Percentiles rank a stretch among this genome's conserved stretches.
phyloP scores from a whole-genome alignment of 2,888 invertebrate genomes.

The Oithona nana region DNA sequence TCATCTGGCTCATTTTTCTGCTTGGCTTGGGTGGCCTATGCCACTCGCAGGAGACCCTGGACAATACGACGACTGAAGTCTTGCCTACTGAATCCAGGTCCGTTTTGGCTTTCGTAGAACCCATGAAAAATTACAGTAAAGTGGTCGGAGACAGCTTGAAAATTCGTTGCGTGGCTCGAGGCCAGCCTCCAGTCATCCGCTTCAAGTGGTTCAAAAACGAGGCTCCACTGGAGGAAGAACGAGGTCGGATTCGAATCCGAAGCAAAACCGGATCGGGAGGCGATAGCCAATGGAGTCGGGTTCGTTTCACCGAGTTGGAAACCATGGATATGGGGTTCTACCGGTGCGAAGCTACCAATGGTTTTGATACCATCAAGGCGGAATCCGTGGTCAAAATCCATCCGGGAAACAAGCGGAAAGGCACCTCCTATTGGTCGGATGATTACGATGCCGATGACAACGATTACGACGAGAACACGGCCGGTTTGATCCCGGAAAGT shows the following conservation, averaged over 20 bases:
- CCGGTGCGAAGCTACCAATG: conserved; percentile 38
- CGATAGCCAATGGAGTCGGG: conserved; percentile 3
- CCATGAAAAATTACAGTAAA: conserved; percentile 37
- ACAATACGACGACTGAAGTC: too few relatives aligned
- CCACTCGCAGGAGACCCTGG: background rate
- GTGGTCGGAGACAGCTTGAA: conserved; percentile 39
- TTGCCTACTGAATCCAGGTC: background rate
- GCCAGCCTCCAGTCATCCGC: conserved; percentile 37
- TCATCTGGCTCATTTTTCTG: background rate
- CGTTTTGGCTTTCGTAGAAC: conserved; percentile 34
- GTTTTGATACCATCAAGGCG: conserved; percentile 34
- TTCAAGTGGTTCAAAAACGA: conserved; percentile 27
- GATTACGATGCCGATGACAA: background rate
- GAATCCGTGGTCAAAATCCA: conserved; percentile 36
- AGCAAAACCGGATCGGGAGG: background rate
- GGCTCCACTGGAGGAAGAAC: conserved; percentile 18
- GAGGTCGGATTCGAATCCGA: background rate
- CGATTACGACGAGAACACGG: background rate
- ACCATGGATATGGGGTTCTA: conserved; percentile 37
- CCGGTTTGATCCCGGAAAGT: conserved; percentile 6
- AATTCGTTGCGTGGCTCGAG: conserved; percentile 44
- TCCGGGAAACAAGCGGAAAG: conserved; percentile 21
- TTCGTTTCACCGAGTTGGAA: conserved; percentile 6
- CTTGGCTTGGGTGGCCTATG: background rate
- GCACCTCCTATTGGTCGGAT: background rate